Evolutionary conservation across 2,888 invertebrate genomes (phyloP).

Genomic region (Sylvicola fuscatus): DNA sequence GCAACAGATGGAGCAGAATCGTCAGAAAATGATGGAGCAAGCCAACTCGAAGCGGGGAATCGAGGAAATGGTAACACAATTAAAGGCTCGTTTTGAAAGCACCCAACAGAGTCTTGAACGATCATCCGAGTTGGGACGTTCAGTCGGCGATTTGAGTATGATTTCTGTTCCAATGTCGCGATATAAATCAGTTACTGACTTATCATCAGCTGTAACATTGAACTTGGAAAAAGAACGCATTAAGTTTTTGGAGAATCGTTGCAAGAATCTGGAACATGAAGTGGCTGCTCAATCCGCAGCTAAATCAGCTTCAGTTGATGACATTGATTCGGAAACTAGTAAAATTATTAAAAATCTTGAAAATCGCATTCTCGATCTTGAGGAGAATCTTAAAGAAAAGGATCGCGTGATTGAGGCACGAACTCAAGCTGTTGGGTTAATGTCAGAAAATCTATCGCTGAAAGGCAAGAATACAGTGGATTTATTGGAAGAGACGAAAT

Average conservation of each 20-base stretch:
- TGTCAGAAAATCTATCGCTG: conserved; percentile 43
- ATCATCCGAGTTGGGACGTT: conserved; percentile 20
- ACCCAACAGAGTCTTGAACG: conserved; percentile 22
- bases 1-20: conserved; percentile 32
- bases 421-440: conserved; percentile 54
- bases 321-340: conserved; percentile 8
- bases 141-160: conserved; percentile 21
- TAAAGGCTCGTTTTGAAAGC: conserved; percentile 31
- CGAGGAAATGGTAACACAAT: conserved; percentile 29
- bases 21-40: conserved; percentile 29
- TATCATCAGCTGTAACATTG: conserved; percentile 14
- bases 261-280: conserved; percentile 11
- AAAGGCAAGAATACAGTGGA: conserved; percentile 45
- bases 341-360: conserved; percentile 11
- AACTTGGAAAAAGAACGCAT: conserved; percentile 17
- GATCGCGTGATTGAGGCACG: conserved; percentile 65
- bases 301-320: background rate
- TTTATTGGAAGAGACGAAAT: conserved; percentile 56
- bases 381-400: conserved; percentile 64
- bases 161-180: conserved; percentile 11
- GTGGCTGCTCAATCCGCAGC: conserved; percentile 1
- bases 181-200: conserved; percentile 19
- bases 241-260: conserved; percentile 20
- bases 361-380: conserved; percentile 45
- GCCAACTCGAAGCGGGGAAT: conserved; percentile 30